Percentiles rank a stretch among this genome's conserved stretches.
phyloP scores from a whole-genome alignment of 2,113 vertebrate species.

The Himantopus leucocephalus region DNA sequence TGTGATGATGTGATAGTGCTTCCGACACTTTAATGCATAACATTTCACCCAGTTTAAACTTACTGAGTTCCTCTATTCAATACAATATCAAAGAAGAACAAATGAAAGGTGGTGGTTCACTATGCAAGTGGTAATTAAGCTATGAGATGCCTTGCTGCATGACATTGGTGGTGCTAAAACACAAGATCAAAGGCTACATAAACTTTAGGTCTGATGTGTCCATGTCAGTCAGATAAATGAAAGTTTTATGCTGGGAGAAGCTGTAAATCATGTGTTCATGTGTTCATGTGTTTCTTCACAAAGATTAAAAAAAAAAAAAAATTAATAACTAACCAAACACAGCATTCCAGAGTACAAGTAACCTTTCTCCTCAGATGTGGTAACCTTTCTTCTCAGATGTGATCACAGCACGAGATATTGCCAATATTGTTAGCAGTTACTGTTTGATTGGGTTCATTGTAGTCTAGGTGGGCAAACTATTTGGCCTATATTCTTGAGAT shows the following conservation, averaged over 20 bases:
- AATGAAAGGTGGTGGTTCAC: neutral
- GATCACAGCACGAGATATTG: neutral
- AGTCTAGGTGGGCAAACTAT: neutral
- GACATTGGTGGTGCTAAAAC: neutral
- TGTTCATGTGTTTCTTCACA: neutral
- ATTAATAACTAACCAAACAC: neutral
- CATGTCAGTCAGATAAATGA: neutral
- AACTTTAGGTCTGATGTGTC: neutral
- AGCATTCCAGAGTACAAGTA: neutral
- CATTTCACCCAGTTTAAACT: neutral
- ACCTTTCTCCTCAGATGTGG: neutral
- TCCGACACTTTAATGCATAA: neutral
- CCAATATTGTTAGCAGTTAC: neutral
- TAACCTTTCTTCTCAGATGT: neutral
- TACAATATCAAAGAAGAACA: neutral
- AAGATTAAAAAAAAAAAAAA: neutral
- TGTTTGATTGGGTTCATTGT: neutral
- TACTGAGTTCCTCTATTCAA: neutral
- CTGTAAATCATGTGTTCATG: neutral
- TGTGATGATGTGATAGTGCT: neutral
- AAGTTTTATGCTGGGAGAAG: neutral
- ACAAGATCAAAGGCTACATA: accelerated
- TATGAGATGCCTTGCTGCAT: neutral
- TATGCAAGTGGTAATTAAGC: neutral
- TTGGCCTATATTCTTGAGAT: neutral